A percentile compares a stretch with the other conserved stretches of the same genome.
Conservation (phyloP, 2,113 vertebrate species). For the Axis porcinus region DNA sequence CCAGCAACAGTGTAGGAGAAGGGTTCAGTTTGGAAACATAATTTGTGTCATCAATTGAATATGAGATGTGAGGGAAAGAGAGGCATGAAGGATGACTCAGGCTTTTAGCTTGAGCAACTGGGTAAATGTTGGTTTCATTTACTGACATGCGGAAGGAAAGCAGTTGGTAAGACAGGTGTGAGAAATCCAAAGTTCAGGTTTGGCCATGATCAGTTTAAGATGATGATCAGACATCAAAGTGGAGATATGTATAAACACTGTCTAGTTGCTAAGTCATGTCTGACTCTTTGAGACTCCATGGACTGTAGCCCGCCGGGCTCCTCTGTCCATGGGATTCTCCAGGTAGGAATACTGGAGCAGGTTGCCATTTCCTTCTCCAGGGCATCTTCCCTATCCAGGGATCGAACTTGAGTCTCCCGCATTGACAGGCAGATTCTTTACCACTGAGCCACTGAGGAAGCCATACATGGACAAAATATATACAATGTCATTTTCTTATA, state of each 20-base stretch:
- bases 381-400: neutral
- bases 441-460: neutral
- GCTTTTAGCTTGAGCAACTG: neutral
- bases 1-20: neutral
- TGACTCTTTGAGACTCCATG: neutral
- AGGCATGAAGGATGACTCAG: neutral
- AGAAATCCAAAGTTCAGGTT: neutral
- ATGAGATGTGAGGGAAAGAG: neutral
- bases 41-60: neutral
- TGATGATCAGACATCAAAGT: neutral
- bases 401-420: neutral
- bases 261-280: neutral
- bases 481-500: neutral
- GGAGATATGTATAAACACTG: neutral
- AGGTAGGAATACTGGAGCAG: neutral
- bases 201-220: neutral
- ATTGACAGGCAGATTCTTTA: neutral
- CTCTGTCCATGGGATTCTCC: neutral
- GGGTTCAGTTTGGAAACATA: neutral
- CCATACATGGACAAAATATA: neutral
- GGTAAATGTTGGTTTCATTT: neutral
- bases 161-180: neutral
- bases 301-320: accelerated
- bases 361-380: neutral
- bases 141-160: neutral